These are phyloP conservation scores for Rhizomys pruinosus DNA, from an alignment of 2,113 vertebrate species.

Conservation along the genomic window DNA sequence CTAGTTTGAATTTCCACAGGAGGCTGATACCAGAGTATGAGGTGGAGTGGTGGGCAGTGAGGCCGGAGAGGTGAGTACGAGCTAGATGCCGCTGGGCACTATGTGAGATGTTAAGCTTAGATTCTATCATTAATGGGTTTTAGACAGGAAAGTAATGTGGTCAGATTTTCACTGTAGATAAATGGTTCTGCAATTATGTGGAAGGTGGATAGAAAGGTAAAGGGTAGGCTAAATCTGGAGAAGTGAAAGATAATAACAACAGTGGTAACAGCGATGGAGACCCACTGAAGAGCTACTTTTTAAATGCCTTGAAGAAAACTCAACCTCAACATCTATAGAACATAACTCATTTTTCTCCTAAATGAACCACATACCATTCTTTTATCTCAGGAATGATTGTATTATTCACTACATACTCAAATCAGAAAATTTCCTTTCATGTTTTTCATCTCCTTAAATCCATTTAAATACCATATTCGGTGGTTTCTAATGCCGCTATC, in stretches of 20 bases:
- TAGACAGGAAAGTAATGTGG: background rate
- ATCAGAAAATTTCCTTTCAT: constrained; percentile 42
- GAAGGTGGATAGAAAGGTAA: background rate
- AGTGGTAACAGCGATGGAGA: background rate
- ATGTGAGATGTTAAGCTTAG: background rate
- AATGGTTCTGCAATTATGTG: constrained; percentile 11
- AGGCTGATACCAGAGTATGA: background rate
- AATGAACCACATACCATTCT: background rate
- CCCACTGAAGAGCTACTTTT: constrained; percentile 10
- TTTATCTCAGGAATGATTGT: constrained; percentile 10
- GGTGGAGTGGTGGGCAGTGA: background rate
- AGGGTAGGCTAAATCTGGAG: background rate
- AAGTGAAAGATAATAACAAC: background rate
- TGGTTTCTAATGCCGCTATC: constrained; percentile 32
- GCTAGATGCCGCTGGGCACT: background rate
- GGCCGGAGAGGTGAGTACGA: background rate
- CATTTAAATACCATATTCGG: constrained; percentile 17
- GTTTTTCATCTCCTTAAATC: constrained; percentile 43
- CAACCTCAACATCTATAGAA: constrained; percentile 34
- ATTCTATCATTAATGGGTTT: constrained; percentile 15
- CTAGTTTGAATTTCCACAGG: background rate
- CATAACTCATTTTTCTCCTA: background rate
- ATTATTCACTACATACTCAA: constrained; percentile 53
- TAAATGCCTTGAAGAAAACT: background rate
- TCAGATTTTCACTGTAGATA: constrained; percentile 42